phyloP scores from a whole-genome alignment of 2,888 invertebrate genomes.

The Romanomermis culicivorax region DNA sequence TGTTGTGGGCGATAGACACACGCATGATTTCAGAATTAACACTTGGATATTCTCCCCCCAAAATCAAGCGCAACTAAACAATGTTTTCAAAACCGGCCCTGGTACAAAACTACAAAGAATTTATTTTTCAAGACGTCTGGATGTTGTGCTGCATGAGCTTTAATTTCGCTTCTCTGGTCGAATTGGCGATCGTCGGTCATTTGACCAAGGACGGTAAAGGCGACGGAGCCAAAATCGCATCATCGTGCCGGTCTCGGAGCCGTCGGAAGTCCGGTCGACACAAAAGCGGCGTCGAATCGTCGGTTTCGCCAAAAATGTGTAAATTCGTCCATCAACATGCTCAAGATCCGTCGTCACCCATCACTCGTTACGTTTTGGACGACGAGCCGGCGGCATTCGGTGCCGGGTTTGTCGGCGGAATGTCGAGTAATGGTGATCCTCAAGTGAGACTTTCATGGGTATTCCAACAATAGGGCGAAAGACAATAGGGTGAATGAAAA shows the following conservation, averaged over 20 bases:
- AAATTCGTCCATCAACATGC: neutral
- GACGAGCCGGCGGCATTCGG: neutral
- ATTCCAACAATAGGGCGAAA: no score
- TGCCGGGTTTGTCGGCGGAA: neutral
- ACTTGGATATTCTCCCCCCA: no score
- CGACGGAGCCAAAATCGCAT: no score
- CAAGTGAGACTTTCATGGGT: no score
- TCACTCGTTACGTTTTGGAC: neutral
- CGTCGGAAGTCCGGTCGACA: neutral
- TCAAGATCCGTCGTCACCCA: neutral
- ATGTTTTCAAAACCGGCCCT: no score
- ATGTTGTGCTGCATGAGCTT: constrained; percentile 11
- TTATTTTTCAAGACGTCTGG: constrained; percentile 17
- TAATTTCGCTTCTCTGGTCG: constrained; percentile 9
- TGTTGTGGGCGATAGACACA: no score
- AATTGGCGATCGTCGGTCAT: constrained; percentile 10
- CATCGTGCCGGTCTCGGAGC: neutral
- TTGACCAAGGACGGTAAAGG: constrained; percentile 5
- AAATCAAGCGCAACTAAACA: no score
- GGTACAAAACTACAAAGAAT: no score
- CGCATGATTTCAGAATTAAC: no score
- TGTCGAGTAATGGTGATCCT: no score
- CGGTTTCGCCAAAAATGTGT: neutral
- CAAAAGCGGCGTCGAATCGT: neutral
- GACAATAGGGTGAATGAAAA: no score